phyloP scores from a whole-genome alignment of 2,888 invertebrate genomes.

The Parthenolecanium corni region DNA sequence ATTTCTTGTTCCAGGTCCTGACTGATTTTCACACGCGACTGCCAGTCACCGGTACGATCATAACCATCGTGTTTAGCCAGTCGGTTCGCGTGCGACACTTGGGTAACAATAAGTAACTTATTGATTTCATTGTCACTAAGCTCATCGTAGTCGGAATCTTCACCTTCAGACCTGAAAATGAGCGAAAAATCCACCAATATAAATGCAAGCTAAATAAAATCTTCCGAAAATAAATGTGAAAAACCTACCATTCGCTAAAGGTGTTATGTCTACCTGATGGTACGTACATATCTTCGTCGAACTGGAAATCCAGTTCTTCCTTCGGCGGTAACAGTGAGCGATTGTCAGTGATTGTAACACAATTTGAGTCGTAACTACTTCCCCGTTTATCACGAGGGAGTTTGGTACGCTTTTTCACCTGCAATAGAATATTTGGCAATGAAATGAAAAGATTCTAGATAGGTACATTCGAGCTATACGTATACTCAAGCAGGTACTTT shows the following conservation, averaged over 20 bases:
- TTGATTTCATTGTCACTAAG: slow-evolving; percentile 86
- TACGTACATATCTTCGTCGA: slow-evolving; percentile 87
- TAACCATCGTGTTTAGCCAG: slow-evolving; percentile 73
- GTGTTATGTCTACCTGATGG: slow-evolving; percentile 70
- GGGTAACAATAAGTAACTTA: slow-evolving; percentile 88
- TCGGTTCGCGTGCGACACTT: slow-evolving; percentile 43
- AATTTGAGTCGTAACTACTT: slow-evolving; percentile 13
- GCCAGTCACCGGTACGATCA: slow-evolving; percentile 83
- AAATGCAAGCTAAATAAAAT: background rate
- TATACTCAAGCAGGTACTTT: no score
- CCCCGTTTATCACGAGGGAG: slow-evolving; percentile 11
- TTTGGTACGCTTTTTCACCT: slow-evolving; percentile 31
- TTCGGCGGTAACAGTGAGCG: slow-evolving; percentile 39
- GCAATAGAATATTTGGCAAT: no score
- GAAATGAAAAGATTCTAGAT: no score
- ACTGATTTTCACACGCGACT: slow-evolving; percentile 82
- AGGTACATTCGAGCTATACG: no score
- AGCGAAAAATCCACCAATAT: background rate
- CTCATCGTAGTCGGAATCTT: slow-evolving; percentile 68
- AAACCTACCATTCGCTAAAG: slow-evolving; percentile 59
- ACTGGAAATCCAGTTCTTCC: slow-evolving; percentile 90
- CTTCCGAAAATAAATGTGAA: background rate
- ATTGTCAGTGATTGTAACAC: slow-evolving; percentile 4
- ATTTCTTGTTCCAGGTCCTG: slow-evolving; percentile 91
- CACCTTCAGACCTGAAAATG: slow-evolving; percentile 54